Conservation (phyloP, 2,113 vertebrate species). For the Paedocypris sp. region DNA sequence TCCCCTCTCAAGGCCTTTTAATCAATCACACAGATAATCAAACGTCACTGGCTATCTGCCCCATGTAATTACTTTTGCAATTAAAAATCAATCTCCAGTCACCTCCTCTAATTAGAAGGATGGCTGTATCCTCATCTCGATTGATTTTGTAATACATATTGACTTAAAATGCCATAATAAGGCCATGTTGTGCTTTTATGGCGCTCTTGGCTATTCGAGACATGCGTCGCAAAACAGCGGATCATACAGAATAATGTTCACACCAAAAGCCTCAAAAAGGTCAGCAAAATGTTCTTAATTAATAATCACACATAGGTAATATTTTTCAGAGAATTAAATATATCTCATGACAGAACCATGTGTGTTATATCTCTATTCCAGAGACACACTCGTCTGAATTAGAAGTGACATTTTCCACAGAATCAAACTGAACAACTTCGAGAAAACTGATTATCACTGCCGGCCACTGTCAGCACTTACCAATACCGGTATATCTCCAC, state of each 20-base stretch:
- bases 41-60: conserved; percentile 99
- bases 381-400: too few relatives aligned
- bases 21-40: conserved; percentile 99
- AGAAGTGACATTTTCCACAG: too few relatives aligned
- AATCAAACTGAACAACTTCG: too few relatives aligned
- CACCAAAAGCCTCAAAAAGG: neutral
- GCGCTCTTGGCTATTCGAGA: conserved; percentile 81
- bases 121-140: conserved; percentile 99
- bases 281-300: neutral
- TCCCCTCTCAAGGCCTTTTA: conserved; percentile 94
- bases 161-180: conserved; percentile 98
- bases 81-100: conserved; percentile 99
- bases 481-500: neutral
- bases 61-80: conserved; percentile 99
- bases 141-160: conserved; percentile 99
- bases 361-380: too few relatives aligned
- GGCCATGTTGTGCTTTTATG: conserved; percentile 94
- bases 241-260: neutral
- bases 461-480: neutral
- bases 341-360: too few relatives aligned
- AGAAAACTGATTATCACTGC: too few relatives aligned
- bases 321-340: too few relatives aligned
- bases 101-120: conserved; percentile 99
- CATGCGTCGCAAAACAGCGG: conserved; percentile 33
- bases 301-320: too few relatives aligned